These are phyloP conservation scores for Willowsia nigromaculata DNA, from an alignment of 2,888 invertebrate genomes.

Conservation along the genomic window DNA sequence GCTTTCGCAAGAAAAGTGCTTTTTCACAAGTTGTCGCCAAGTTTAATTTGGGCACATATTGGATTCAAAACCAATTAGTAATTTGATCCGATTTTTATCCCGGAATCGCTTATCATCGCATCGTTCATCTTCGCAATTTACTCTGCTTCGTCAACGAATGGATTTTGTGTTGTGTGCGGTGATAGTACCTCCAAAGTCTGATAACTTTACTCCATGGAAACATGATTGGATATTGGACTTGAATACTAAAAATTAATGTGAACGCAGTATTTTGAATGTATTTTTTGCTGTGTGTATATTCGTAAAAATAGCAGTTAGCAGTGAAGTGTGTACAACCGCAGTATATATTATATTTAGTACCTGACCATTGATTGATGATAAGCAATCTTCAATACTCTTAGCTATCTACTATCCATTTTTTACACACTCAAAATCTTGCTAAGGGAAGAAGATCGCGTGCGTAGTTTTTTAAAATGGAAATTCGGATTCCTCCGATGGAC, in stretches of 20 bases:
- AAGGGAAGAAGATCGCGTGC: background rate
- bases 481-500: conserved; percentile 70
- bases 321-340: background rate
- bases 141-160: background rate
- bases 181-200: conserved; percentile 1
- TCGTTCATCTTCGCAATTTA: background rate
- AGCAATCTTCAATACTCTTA: background rate
- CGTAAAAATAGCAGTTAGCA: background rate
- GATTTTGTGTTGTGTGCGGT: background rate
- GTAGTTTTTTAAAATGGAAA: conserved; percentile 34
- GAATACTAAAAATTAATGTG: background rate
- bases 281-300: background rate
- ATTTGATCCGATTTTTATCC: too few species aligned
- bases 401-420: background rate
- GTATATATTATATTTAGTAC: background rate
- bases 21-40: background rate
- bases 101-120: too few species aligned
- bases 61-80: too few species aligned
- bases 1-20: background rate
- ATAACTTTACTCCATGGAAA: background rate
- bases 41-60: too few species aligned
- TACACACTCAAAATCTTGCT: background rate
- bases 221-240: background rate
- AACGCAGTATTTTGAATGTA: background rate
- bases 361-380: background rate